Conservation (phyloP, 2,888 invertebrate species). For the Oligia fasciuncula region DNA sequence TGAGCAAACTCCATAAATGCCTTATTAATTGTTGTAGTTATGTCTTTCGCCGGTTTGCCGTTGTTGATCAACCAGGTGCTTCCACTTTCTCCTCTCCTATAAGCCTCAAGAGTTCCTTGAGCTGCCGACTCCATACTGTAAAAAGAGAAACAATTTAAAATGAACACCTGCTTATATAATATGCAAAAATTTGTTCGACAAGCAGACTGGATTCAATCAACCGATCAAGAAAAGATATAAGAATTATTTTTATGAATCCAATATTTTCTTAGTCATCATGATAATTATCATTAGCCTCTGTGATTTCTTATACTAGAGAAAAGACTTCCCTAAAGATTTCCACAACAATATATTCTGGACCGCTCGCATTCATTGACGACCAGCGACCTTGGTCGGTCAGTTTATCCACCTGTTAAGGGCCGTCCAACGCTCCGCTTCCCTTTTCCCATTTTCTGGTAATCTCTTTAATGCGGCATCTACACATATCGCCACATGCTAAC, state of each 20-base stretch:
- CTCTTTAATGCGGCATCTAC: too few species aligned
- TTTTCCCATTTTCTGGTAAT: background rate
- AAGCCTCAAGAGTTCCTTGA: conserved; percentile 62
- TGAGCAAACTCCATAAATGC: conserved; percentile 46
- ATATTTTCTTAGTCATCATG: background rate
- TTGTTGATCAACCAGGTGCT: conserved; percentile 67
- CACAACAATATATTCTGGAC: background rate
- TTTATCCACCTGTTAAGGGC: background rate
- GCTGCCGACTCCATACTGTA: conserved; percentile 67
- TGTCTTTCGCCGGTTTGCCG: conserved; percentile 64
- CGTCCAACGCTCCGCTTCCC: background rate
- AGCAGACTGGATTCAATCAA: background rate
- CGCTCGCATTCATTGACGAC: background rate
- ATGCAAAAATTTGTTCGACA: too few species aligned
- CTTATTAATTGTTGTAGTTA: conserved; percentile 57
- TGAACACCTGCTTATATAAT: background rate
- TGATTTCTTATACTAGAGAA: background rate
- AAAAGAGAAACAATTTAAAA: conserved; percentile 4
- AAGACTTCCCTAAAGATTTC: background rate
- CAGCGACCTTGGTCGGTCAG: background rate
- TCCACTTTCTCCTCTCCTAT: conserved; percentile 64
- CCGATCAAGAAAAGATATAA: background rate
- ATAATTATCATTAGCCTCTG: too few species aligned
- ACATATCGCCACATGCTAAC: too few species aligned
- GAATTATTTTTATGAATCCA: background rate